A percentile compares a stretch with the other conserved stretches of the same genome.
phyloP scores from a whole-genome alignment of 1,140 invertebrate species.

The Cyrtorhinus lividipennis region DNA sequence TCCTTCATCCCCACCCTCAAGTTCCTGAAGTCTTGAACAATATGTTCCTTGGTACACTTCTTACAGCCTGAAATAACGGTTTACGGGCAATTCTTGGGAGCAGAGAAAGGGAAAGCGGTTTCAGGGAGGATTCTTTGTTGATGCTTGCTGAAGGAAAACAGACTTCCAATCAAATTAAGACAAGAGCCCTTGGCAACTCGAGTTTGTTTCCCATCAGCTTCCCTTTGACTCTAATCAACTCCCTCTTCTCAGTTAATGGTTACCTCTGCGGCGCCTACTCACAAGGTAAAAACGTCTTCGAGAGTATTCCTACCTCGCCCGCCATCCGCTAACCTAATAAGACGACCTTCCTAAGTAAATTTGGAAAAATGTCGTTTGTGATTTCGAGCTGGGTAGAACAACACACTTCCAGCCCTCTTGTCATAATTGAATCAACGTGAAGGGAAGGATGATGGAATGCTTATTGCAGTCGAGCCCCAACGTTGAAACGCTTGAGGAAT shows the following conservation, averaged over 20 bases:
- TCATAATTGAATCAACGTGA: not conserved
- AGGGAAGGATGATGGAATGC: not conserved
- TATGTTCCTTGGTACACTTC: too few relatives aligned
- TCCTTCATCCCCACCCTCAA: too few relatives aligned
- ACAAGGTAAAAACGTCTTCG: not conserved
- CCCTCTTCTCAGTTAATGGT: not conserved
- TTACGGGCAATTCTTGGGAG: not conserved
- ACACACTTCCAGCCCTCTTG: not conserved
- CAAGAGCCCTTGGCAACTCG: not conserved
- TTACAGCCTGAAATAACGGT: not conserved
- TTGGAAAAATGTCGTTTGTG: not conserved
- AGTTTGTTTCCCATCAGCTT: not conserved
- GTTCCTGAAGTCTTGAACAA: too few relatives aligned
- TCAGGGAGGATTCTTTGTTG: not conserved
- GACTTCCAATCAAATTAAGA: not conserved
- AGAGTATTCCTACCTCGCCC: not conserved
- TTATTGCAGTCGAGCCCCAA: not conserved
- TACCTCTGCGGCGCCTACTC: not conserved
- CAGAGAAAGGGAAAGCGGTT: not conserved
- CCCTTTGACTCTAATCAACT: not conserved
- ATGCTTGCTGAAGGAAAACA: not conserved
- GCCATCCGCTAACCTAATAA: not conserved
- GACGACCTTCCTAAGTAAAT: not conserved
- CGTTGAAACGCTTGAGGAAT: not conserved
- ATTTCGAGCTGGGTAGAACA: not conserved